Percentiles rank a stretch among this genome's conserved stretches.
phyloP scores from a whole-genome alignment of 1,140 invertebrate species.

The Drosophila subpulchrella region DNA sequence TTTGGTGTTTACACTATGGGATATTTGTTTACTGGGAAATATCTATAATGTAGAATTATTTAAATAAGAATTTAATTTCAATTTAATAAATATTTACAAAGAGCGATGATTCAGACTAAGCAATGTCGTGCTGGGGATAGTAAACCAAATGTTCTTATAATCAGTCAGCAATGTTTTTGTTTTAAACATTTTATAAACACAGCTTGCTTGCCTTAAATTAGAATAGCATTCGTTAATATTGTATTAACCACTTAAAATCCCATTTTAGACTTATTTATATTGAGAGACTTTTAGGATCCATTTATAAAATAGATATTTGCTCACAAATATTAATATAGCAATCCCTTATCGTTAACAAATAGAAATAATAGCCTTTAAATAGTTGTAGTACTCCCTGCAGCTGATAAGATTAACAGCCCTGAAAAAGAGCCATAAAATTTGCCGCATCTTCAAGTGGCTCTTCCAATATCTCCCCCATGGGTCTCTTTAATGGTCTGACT shows the following conservation, averaged over 20 bases:
- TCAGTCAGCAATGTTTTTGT: too few species aligned
- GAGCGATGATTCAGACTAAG: too few species aligned
- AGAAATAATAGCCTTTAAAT: conserved; percentile 6
- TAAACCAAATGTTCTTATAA: background rate
- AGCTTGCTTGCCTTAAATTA: background rate
- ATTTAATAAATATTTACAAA: background rate
- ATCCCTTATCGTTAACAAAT: background rate
- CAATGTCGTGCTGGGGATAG: background rate
- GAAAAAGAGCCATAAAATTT: conserved; percentile 10
- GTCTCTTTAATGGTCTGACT: conserved; percentile 44
- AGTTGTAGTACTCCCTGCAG: background rate
- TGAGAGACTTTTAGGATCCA: background rate
- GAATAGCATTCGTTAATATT: background rate
- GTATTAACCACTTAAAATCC: background rate
- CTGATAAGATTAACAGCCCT: conserved; percentile 24
- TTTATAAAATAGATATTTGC: background rate
- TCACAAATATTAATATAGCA: background rate
- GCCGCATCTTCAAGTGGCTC: conserved; percentile 5
- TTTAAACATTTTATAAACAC: background rate
- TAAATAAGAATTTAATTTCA: too few species aligned
- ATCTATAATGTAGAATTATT: background rate
- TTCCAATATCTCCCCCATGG: background rate
- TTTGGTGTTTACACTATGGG: background rate
- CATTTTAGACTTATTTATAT: background rate
- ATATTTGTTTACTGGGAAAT: background rate